Evolutionary conservation across 2,888 invertebrate genomes (phyloP).

Genomic region (Muscina levida): DNA sequence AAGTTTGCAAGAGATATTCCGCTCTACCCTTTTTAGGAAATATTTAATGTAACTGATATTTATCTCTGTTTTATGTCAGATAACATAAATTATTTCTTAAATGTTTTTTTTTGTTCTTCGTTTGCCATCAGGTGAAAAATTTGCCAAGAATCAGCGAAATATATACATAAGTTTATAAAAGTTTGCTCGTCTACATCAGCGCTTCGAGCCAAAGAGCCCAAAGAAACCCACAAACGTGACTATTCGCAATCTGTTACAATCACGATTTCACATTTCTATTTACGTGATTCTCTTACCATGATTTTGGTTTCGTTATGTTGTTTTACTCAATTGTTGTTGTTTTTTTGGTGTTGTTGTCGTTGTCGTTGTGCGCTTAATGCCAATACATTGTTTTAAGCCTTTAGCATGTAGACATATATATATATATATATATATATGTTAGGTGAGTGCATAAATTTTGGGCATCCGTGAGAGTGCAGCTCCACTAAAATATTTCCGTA

Average conservation of each 20-base stretch:
- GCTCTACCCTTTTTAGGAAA: no score
- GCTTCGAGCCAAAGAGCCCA: neutral
- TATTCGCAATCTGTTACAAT: conserved; percentile 60
- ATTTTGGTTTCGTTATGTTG: conserved; percentile 1
- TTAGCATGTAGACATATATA: no score
- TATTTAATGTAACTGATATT: no score
- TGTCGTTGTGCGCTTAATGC: neutral
- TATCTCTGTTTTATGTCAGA: no score
- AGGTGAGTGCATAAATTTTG: no score
- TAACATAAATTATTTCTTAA: neutral
- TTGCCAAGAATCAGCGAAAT: neutral
- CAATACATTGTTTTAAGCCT: neutral
- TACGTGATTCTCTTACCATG: conserved; percentile 28
- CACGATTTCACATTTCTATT: conserved; percentile 55
- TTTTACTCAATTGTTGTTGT: neutral
- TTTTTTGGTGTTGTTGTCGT: neutral
- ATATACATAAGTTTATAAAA: conserved; percentile 1
- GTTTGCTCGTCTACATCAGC: no score
- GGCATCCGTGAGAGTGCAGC: no score
- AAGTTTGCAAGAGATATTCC: no score
- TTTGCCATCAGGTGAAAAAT: neutral
- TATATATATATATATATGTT: no score
- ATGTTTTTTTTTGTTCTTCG: no score
- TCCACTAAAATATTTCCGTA: no score
- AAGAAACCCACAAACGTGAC: conserved; percentile 54